Percentiles rank a stretch among this genome's conserved stretches.
These are phyloP conservation scores for Siderastrea radians DNA, from an alignment of 92 coral and sea anemone genomes.

Conservation along the genomic window DNA sequence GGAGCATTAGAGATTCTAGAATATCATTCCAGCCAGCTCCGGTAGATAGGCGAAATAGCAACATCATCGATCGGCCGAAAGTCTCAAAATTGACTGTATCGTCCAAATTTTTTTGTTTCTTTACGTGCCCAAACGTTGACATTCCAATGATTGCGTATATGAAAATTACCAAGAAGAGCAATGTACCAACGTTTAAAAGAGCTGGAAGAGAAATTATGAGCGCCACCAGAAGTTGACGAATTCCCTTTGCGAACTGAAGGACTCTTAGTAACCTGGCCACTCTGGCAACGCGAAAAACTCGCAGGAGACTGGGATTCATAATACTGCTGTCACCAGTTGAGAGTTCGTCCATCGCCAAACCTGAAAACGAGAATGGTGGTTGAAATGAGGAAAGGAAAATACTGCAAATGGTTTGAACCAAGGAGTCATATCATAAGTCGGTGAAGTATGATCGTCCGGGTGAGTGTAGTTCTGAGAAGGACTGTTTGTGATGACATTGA, in stretches of 20 bases:
- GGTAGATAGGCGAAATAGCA: constrained; percentile 92
- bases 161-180: constrained; percentile 92
- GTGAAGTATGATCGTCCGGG: no score
- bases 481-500: no score
- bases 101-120: constrained; percentile 88
- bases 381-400: background rate
- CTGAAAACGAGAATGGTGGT: constrained; percentile 21
- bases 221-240: constrained; percentile 94
- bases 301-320: constrained; percentile 86
- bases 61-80: constrained; percentile 90
- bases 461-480: no score
- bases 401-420: background rate
- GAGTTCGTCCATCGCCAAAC: constrained; percentile 89
- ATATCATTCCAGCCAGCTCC: constrained; percentile 99
- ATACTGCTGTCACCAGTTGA: constrained; percentile 63
- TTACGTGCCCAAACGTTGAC: constrained; percentile 92
- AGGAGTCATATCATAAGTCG: no score
- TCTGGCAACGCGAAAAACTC: constrained; percentile 94
- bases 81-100: constrained; percentile 95
- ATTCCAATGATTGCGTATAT: constrained; percentile 97
- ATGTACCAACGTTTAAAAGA: constrained; percentile 89
- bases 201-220: constrained; percentile 94
- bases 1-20: constrained; percentile 91
- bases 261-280: constrained; percentile 91
- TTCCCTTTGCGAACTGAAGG: constrained; percentile 95